Evolutionary conservation across 2,888 invertebrate species (phyloP), one percentile per base, ranked within the genome.

Genomic region (Himalopsyche anomala): DNA sequence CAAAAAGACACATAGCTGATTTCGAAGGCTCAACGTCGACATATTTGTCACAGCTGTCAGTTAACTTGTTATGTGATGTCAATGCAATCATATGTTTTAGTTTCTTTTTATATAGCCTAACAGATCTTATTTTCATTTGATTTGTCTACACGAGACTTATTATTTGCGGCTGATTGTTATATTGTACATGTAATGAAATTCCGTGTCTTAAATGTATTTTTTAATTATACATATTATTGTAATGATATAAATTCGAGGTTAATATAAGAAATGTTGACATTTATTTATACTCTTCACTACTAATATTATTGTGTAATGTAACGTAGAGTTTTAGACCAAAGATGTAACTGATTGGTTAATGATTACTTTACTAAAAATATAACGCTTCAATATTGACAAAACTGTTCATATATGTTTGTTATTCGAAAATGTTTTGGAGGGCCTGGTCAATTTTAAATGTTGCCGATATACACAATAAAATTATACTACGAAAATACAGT

Each of bases 141-240:
- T 62, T 36, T 74, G 19, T 36, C 74, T 74, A 74, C 36, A 15
- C 5, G 74, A 74, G 74, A 74, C 74, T 74, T 36, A 74, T 74
- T 36, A 74, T 74, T 74, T 74, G 74, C 74, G 74, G 74, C 74
- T 38, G 74, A 36, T 74, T 74, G 38, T 74, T 74, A 74, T 74
- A 74, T 36, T 74, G 36, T 74, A 74, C 15, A 74, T 74, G 62
- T 62, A 62, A 62, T 62, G 74, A 74, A 74, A 74, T 74, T 74
- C 74, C 74, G 74, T 74, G 74, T 74, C 74, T 74, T 74, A 74
- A 74, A 74, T 74, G 74, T 74, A 74, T 38, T 74, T 74, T 74
- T 74, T 74, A 74, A 74, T 74, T 62, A 62, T 62, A 51, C 36
- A 74, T 74, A 74, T 74, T 74, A 74, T 36, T 36, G 74, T 74